Conservation (phyloP, 2,888 invertebrate genomes). For the Dromius quadrimaculatus region DNA sequence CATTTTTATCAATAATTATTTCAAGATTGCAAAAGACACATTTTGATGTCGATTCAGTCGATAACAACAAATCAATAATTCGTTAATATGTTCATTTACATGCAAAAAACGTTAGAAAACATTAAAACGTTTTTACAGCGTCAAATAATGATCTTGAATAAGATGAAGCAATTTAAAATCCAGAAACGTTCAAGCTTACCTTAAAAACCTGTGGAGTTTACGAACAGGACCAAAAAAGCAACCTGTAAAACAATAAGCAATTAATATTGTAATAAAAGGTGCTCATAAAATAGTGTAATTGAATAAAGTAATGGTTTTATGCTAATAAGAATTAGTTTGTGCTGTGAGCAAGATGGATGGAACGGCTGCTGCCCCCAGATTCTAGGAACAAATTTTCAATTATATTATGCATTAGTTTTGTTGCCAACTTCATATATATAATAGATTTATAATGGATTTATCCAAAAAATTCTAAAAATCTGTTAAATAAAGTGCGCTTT, state of each 20-base stretch:
- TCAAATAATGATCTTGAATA: background rate
- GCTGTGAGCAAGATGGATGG: too few relatives aligned
- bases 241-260: conserved; percentile 18
- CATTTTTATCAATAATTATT: too few relatives aligned
- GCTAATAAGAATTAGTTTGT: background rate
- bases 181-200: conserved; percentile 29
- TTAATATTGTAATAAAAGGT: conserved; percentile 19
- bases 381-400: too few relatives aligned
- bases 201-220: conserved; percentile 4
- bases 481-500: too few relatives aligned
- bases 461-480: too few relatives aligned
- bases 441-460: too few relatives aligned
- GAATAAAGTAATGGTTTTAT: conserved; percentile 1
- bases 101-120: background rate
- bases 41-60: background rate
- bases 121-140: conserved; percentile 30
- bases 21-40: too few relatives aligned
- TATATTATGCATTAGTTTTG: too few relatives aligned
- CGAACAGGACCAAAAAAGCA: conserved; percentile 13
- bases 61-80: conserved; percentile 15
- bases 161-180: conserved; percentile 25
- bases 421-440: too few relatives aligned
- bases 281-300: conserved; percentile 12
- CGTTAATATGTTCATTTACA: conserved; percentile 17
- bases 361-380: too few relatives aligned